A percentile compares a stretch with the other conserved stretches of the same genome.
These are phyloP conservation scores for Rhadina sibilatrix DNA, from an alignment of 2,113 vertebrate genomes.

Conservation along the genomic window DNA sequence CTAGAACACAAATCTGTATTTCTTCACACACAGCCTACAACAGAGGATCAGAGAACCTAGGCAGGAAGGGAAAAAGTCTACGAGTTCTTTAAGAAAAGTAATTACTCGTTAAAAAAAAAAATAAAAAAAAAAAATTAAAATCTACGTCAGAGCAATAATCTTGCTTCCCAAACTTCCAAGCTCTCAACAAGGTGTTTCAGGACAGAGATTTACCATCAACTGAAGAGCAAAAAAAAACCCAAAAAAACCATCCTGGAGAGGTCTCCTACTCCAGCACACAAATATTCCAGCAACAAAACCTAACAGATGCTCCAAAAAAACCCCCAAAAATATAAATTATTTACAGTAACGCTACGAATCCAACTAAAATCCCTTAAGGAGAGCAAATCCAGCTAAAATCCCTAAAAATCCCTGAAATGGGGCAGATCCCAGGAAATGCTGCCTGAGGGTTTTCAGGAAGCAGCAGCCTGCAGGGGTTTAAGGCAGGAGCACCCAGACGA, in stretches of 20 bases:
- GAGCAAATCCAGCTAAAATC: slow-evolving; percentile 41
- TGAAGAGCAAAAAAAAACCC: slow-evolving; percentile 45
- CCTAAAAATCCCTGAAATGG: background rate
- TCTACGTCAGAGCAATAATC: slow-evolving; percentile 16
- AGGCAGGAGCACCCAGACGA: slow-evolving; percentile 7
- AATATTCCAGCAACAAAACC: slow-evolving; percentile 30
- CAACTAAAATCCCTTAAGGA: slow-evolving; percentile 26
- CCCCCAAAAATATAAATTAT: slow-evolving; percentile 6
- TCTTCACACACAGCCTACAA: slow-evolving; percentile 29
- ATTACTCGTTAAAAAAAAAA: background rate
- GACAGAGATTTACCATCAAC: background rate
- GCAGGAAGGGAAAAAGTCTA: slow-evolving; percentile 16
- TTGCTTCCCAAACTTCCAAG: slow-evolving; percentile 27
- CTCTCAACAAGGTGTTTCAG: background rate
- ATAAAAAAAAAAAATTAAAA: background rate
- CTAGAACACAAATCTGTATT: slow-evolving; percentile 40
- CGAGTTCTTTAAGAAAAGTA: slow-evolving; percentile 62
- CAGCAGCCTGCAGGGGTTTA: background rate
- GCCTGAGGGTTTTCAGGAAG: background rate
- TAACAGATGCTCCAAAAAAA: slow-evolving; percentile 61
- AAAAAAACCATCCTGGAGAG: slow-evolving; percentile 5
- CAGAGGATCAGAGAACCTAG: background rate
- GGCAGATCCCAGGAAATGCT: slow-evolving; percentile 20
- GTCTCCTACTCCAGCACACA: slow-evolving; percentile 30
- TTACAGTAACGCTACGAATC: slow-evolving; percentile 63